A percentile compares a stretch with the other conserved stretches of the same genome.
Evolutionary conservation across 2,888 invertebrate genomes (phyloP).

Genomic region (Ormia ochracea): DNA sequence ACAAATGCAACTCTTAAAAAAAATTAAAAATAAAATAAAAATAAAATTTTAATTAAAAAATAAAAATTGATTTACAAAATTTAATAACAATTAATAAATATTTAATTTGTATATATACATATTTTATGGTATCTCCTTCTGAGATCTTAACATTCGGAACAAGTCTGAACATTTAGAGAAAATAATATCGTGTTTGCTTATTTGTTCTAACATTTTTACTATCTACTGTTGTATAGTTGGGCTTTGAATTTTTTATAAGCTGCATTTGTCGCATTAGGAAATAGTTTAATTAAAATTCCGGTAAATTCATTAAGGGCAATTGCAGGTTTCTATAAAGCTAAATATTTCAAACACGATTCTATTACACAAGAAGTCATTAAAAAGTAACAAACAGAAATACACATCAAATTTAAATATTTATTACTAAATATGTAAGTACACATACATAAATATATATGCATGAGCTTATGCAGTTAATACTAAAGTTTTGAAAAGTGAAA

Average conservation of each 20-base stretch:
- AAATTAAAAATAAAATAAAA: no score
- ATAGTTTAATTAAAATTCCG: slow-evolving; percentile 65
- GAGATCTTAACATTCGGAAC: background rate
- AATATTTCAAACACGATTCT: background rate
- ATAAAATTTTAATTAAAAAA: no score
- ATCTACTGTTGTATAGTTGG: slow-evolving; percentile 1
- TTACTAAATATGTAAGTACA: background rate
- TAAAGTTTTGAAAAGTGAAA: background rate
- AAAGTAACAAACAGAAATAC: background rate
- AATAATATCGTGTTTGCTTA: background rate
- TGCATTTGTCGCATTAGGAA: slow-evolving; percentile 62
- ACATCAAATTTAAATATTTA: background rate
- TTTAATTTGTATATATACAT: no score
- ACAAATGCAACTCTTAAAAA: no score
- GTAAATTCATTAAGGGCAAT: slow-evolving; percentile 42
- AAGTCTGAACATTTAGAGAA: background rate
- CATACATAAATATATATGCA: background rate
- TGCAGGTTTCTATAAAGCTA: background rate
- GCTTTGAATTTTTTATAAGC: slow-evolving; percentile 2
- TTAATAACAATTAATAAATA: no score
- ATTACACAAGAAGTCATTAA: background rate
- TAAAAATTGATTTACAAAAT: no score
- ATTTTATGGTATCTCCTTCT: no score
- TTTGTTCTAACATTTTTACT: background rate
- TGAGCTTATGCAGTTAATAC: background rate